Evolutionary conservation across 2,113 vertebrate species (phyloP).

Genomic region (Labeo catla): DNA sequence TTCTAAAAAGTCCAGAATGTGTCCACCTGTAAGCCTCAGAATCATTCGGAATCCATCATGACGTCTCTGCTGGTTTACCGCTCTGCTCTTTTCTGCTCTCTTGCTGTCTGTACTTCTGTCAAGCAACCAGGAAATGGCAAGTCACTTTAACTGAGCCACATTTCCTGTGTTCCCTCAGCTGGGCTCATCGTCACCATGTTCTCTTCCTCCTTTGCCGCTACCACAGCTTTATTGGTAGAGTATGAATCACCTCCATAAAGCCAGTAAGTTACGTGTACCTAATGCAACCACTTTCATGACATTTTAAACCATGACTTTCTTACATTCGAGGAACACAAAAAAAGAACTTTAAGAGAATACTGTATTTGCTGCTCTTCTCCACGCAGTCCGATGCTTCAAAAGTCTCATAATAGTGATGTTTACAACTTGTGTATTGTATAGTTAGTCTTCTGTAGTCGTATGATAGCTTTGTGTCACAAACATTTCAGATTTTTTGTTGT

Average conservation of each 20-base stretch:
- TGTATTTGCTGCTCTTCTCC: too few species aligned
- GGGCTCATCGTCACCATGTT: slow-evolving; percentile 50
- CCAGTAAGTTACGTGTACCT: not conserved
- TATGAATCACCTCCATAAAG: not conserved
- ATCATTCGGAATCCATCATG: slow-evolving; percentile 26
- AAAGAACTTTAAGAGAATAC: not conserved
- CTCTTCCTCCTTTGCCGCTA: slow-evolving; percentile 71
- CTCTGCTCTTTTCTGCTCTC: slow-evolving; percentile 36
- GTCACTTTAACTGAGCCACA: slow-evolving; percentile 76
- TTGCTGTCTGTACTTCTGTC: slow-evolving; percentile 56
- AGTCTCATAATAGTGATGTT: not conserved
- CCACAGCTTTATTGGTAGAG: slow-evolving; percentile 26
- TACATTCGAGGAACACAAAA: not conserved
- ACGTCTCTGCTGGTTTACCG: not conserved
- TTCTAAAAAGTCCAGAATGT: slow-evolving; percentile 15
- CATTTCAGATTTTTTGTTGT: not conserved
- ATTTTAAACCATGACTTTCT: not conserved
- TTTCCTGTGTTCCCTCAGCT: slow-evolving; percentile 71
- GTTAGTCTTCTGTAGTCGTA: too few species aligned
- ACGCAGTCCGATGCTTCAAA: too few species aligned
- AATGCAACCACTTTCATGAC: not conserved
- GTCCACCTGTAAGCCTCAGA: slow-evolving; percentile 31
- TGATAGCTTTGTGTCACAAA: not conserved
- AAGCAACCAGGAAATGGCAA: slow-evolving; percentile 83
- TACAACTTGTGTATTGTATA: not conserved